Percentiles rank a stretch among this genome's conserved stretches.
These are phyloP conservation scores for Magallana nippona DNA, from an alignment of 2,888 invertebrate species.

Conservation along the genomic window DNA sequence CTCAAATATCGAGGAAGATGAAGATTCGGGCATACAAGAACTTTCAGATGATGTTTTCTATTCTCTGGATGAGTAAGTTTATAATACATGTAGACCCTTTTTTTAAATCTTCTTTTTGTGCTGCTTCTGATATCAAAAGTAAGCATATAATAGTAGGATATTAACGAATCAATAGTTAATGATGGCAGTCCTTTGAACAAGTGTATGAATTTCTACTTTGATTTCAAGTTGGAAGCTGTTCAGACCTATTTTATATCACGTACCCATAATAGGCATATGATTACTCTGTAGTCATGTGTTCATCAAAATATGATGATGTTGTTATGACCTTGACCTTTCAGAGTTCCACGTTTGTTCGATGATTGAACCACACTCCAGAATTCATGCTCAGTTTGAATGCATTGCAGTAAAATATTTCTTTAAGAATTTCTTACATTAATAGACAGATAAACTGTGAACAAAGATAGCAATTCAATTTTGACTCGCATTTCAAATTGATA, in stretches of 20 bases:
- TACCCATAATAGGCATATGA: not conserved
- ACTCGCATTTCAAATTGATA: constrained; percentile 21
- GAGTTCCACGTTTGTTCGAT: not conserved
- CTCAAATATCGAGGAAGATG: not conserved
- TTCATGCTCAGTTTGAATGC: not conserved
- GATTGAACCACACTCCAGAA: not conserved
- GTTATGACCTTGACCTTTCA: not conserved
- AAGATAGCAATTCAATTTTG: constrained; percentile 20
- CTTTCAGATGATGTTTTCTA: not conserved
- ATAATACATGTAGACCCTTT: not conserved
- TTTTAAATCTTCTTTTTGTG: not conserved
- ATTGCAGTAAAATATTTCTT: not conserved
- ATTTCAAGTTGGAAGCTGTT: constrained; percentile 14
- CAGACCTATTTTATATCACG: not conserved
- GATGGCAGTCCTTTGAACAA: constrained; percentile 6
- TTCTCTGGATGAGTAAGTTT: constrained; percentile 6
- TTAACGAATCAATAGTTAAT: not conserved
- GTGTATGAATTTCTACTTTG: constrained; percentile 10
- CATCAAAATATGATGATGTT: not conserved
- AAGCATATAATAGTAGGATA: not conserved
- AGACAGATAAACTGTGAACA: not conserved
- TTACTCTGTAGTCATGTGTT: constrained; percentile 2
- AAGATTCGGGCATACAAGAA: not conserved
- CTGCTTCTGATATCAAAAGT: not conserved
- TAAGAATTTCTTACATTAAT: constrained; percentile 1